A percentile compares a stretch with the other conserved stretches of the same genome.
Evolutionary conservation across 2,113 vertebrate genomes (phyloP).

Genomic region (Dasypus novemcinctus): DNA sequence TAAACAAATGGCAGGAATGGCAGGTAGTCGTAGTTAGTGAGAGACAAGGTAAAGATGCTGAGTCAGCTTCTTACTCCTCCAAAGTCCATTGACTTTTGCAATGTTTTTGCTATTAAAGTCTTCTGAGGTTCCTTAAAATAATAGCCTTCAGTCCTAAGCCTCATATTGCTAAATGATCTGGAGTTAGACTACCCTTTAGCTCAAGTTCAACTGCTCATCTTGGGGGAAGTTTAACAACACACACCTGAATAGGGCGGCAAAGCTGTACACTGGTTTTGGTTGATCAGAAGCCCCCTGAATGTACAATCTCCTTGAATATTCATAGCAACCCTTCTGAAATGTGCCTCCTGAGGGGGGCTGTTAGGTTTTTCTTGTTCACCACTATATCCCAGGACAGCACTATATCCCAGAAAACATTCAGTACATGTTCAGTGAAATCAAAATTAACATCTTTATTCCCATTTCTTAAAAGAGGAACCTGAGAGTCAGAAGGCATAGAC

Average conservation of each 20-base stretch:
- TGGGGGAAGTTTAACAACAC: not conserved
- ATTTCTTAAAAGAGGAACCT: not conserved
- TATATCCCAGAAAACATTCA: not conserved
- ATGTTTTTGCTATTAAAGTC: slow-evolving; percentile 38
- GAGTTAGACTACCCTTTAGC: not conserved
- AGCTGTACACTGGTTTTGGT: not conserved
- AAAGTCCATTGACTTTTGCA: slow-evolving; percentile 38
- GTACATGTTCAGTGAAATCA: not conserved
- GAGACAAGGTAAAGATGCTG: not conserved
- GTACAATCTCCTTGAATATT: no score
- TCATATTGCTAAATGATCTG: not conserved
- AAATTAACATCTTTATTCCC: not conserved
- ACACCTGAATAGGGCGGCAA: not conserved
- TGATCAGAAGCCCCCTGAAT: not conserved
- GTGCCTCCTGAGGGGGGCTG: rapidly evolving
- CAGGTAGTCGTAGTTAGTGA: not conserved
- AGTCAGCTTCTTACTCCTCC: not conserved
- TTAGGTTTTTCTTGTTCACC: not conserved
- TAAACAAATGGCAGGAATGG: not conserved
- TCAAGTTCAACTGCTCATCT: slow-evolving; percentile 28
- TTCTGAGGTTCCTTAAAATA: slow-evolving; percentile 40
- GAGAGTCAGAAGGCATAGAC: not conserved
- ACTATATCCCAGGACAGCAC: not conserved
- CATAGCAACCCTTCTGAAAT: not conserved
- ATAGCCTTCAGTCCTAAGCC: slow-evolving; percentile 23